phyloP scores from a whole-genome alignment of 2,888 invertebrate genomes.

The Clistopyga incitator region DNA sequence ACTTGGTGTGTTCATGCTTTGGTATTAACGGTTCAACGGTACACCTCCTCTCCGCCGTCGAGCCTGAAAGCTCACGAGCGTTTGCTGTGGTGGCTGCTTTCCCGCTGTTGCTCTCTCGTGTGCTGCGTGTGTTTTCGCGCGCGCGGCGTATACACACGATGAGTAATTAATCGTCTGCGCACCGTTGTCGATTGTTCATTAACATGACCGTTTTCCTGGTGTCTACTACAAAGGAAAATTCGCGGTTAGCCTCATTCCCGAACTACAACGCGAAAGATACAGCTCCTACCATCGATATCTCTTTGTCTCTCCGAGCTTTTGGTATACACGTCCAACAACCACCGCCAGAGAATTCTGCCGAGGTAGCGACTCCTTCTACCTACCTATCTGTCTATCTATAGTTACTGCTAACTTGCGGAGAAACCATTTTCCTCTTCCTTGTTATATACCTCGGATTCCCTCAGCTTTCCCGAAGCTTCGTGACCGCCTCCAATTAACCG shows the following conservation, averaged over 20 bases:
- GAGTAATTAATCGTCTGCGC: constrained; percentile 74
- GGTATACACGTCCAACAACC: neutral
- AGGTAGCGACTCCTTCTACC: neutral
- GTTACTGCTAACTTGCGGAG: neutral
- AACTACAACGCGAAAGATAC: constrained; percentile 5
- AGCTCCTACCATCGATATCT: constrained; percentile 27
- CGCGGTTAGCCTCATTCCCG: constrained; percentile 51
- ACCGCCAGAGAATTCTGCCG: neutral
- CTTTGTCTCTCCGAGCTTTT: constrained; percentile 1
- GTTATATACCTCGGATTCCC: constrained; percentile 33
- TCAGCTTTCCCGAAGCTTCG: constrained; percentile 61
- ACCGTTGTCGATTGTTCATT: constrained; percentile 72
- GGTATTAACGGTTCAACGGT: constrained; percentile 17
- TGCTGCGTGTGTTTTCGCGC: neutral
- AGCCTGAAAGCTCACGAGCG: constrained; percentile 8
- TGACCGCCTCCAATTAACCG: constrained; percentile 66
- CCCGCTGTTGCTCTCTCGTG: neutral
- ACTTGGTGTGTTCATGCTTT: constrained; percentile 6
- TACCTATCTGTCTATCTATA: neutral
- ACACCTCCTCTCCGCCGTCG: neutral
- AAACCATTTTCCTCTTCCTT: constrained; percentile 19
- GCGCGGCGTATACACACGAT: constrained; percentile 49
- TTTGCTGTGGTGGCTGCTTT: neutral
- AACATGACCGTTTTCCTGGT: constrained; percentile 56
- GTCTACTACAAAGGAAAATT: constrained; percentile 69